A percentile compares a stretch with the other conserved stretches of the same genome.
Evolutionary conservation across 92 coral and sea anemone genomes (phyloP).

Genomic region (Micromussa lordhowensis): DNA sequence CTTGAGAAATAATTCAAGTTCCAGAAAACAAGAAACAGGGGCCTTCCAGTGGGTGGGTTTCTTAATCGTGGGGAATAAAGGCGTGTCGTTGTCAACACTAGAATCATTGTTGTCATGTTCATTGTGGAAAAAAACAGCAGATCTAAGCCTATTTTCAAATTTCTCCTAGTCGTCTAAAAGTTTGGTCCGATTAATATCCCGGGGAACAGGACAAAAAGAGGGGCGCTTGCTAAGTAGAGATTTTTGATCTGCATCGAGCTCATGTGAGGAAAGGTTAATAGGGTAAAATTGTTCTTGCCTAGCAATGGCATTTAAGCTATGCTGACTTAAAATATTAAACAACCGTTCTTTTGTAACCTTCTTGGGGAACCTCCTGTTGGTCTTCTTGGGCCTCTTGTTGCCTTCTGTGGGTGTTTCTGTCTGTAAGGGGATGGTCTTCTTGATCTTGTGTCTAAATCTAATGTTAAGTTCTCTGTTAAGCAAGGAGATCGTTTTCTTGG

Average conservation of each 20-base stretch:
- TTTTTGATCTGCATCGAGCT: not conserved
- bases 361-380: slow-evolving; percentile 34
- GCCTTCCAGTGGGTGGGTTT: not conserved
- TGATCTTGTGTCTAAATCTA: too few relatives aligned
- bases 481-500: too few relatives aligned
- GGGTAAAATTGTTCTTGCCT: slow-evolving; percentile 1
- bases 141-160: not conserved
- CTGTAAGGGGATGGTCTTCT: too few relatives aligned
- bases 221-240: not conserved
- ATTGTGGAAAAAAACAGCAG: not conserved
- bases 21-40: slow-evolving; percentile 3
- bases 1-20: slow-evolving; percentile 16
- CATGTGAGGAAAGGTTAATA: not conserved
- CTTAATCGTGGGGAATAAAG: not conserved
- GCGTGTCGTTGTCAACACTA: not conserved
- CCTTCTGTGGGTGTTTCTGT: too few relatives aligned
- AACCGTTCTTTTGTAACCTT: slow-evolving; percentile 35
- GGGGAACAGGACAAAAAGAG: not conserved
- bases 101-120: not conserved
- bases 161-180: not conserved
- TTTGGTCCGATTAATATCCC: not conserved
- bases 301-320: not conserved
- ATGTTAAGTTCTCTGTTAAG: too few relatives aligned
- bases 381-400: not conserved
- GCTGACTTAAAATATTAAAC: not conserved